These are phyloP conservation scores for Oncorhynchus gorbuscha DNA, from an alignment of 2,113 vertebrate genomes.

Conservation along the genomic window DNA sequence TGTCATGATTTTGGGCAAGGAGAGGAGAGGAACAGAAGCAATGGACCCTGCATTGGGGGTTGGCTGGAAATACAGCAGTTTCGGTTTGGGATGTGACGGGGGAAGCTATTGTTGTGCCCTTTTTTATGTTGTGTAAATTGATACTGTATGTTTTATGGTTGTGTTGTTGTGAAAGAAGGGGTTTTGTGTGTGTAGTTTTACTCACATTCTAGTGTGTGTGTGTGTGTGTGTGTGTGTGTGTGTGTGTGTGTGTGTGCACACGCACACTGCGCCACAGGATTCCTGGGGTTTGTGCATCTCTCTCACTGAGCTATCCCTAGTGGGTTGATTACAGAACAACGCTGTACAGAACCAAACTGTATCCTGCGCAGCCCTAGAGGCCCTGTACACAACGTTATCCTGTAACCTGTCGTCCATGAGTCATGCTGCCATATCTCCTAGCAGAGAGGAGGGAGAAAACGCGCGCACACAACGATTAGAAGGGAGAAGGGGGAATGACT, in stretches of 20 bases:
- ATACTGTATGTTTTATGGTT: neutral
- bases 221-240: neutral
- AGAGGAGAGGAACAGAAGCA: neutral
- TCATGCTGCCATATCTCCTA: conserved; percentile 48
- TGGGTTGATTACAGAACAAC: conserved; percentile 34
- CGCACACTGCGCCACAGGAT: neutral
- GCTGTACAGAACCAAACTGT: neutral
- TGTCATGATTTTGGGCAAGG: conserved; percentile 29
- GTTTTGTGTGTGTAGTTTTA: conserved; percentile 1
- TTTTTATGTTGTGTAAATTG: neutral
- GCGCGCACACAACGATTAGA: neutral
- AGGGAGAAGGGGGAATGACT: neutral
- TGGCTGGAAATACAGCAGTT: neutral
- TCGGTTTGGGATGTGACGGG: neutral
- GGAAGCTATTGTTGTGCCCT: neutral
- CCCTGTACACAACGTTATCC: neutral
- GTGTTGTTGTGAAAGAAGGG: neutral
- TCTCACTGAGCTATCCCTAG: conserved; percentile 14
- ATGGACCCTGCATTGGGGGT: neutral
- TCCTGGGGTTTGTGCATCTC: neutral
- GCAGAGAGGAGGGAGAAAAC: conserved; percentile 11
- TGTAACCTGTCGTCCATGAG: conserved; percentile 44
- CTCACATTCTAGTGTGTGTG: neutral
- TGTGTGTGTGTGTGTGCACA: no score
- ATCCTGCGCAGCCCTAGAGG: no score